Base-by-base conservation (phyloP, 2,113 vertebrate genomes). In the Cololabis saira region DNA sequence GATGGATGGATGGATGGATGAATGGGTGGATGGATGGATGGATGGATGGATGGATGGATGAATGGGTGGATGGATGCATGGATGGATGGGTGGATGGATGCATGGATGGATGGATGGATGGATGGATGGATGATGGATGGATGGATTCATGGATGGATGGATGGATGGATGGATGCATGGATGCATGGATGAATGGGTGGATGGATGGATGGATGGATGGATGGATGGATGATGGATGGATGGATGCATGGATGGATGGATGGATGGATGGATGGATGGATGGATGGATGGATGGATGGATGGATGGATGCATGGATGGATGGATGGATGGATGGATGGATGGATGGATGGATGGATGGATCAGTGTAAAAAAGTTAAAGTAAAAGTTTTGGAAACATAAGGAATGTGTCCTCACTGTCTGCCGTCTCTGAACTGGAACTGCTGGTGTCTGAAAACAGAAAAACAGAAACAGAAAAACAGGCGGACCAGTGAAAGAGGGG, bases 361-460 rank as follows among this genome's bases (percentile, higher is more conserved):
- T 41, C 33, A 14, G 14, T 42, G 19, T 30, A 5, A 43, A n/a
- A 9, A 13, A n/a, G n/a, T n/a, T 4, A 8, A 22, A 3, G 8
- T 47, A 17, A 47, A 47, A 50, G 6, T n/a, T 47, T 12, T 21
- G 42, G 44, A 4, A 56, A 22, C 41, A 3, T 27, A 27, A 5
- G 5, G 24, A 27, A 27, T 27, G 24, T 7, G 2, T 21, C 42
- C 56, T 68, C 21, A 92, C 90, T 71, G 11, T 80, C 81, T 54
- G 76, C 58, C 0, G 58, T 55, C 61, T 93, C 91, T 82, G 87
- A 80, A 40, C 90, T 92, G 66, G 82, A 89, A 73, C 82, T 91
- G 72, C 87, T 87, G 15, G 56, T 15, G 41, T 89, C 90, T 92
- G 71, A 87, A 81, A 30, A 76, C 54, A 74, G 43, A 3, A 42